Percentiles rank a stretch among this genome's conserved stretches.
These are phyloP conservation scores for Montipora efflorescens DNA, from an alignment of 64 coral and sea anemone genomes.

Conservation along the genomic window DNA sequence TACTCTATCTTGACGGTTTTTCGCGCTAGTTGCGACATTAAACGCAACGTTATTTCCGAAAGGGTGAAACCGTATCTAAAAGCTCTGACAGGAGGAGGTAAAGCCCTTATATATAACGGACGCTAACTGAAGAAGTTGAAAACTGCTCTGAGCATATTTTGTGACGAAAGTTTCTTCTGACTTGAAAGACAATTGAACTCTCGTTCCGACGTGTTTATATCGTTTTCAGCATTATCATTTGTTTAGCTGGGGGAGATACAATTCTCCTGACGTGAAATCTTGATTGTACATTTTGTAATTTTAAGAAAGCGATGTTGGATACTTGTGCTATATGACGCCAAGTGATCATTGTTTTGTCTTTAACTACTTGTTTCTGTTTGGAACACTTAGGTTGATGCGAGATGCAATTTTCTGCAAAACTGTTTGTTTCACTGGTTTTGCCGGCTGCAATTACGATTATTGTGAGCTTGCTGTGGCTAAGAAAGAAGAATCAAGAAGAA, in stretches of 20 bases:
- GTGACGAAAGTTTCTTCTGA: too few relatives aligned
- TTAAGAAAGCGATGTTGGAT: not conserved
- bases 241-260: not conserved
- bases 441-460: slow-evolving; percentile 83
- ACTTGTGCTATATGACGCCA: not conserved
- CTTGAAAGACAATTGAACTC: too few relatives aligned
- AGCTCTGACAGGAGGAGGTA: not conserved
- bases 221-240: not conserved
- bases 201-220: not conserved
- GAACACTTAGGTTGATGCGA: slow-evolving; percentile 14
- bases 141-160: too few relatives aligned
- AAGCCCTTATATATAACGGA: not conserved
- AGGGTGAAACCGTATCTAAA: not conserved
- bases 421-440: slow-evolving; percentile 55
- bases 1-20: not conserved
- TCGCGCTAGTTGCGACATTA: not conserved
- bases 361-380: not conserved
- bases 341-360: not conserved
- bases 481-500: slow-evolving; percentile 53
- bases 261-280: not conserved
- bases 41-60: not conserved
- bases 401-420: slow-evolving; percentile 63
- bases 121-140: too few relatives aligned
- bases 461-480: slow-evolving; percentile 78
- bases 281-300: not conserved